Base-by-base conservation (phyloP, 2,888 invertebrate species). In the Coecobrya sp. region DNA sequence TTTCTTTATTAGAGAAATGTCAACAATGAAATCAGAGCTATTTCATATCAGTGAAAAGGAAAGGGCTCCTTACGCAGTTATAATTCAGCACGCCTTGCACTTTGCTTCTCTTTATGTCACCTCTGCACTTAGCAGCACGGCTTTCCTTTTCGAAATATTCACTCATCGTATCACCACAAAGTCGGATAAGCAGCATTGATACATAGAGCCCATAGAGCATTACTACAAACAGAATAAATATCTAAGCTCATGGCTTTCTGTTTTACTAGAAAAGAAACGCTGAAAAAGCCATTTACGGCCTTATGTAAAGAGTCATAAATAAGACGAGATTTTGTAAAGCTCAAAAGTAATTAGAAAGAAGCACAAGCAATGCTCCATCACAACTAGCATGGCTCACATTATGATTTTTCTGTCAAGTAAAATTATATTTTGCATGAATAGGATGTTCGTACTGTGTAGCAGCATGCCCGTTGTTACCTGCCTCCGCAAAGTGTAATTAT, bases 1-100 rank as follows among this genome's bases (percentile, higher is more conserved):
- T 90, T 90, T 86, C 85, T 76, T 86, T 86, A 79, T 90, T 90
- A 68, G 86, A 52, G 84, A 86, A 90, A 85, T 90, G 90, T 86
- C 90, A 92, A 92, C 81, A 87, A 36, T 73, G 65, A 87, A 76
- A 92, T 92, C 91, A 92, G 76, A 91, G 62, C 87, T 91, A 73
- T 86, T 22, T 85, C 62, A 79, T 36, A 7, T 36, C 36, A 36
- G 2, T 36, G 2, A 36, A 62, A 55, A n/a, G n/a, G n/a, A n/a
- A n/a, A n/a, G n/a, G n/a, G n/a, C 36, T 81, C 84, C 30, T 81
- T 55, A 36, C 42, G 86, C 81, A 81, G 27, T n/a, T n/a, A n/a
- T n/a, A 82, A 91, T 86, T 86, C n/a, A n/a, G 10, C 42, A 49
- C 27, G 52, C 27, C 79, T 36, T 36, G n/a, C n/a, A n/a, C n/a